A percentile compares a stretch with the other conserved stretches of the same genome.
Evolutionary conservation across 2,888 invertebrate genomes (phyloP).

Genomic region (Calliopum simillimum): DNA sequence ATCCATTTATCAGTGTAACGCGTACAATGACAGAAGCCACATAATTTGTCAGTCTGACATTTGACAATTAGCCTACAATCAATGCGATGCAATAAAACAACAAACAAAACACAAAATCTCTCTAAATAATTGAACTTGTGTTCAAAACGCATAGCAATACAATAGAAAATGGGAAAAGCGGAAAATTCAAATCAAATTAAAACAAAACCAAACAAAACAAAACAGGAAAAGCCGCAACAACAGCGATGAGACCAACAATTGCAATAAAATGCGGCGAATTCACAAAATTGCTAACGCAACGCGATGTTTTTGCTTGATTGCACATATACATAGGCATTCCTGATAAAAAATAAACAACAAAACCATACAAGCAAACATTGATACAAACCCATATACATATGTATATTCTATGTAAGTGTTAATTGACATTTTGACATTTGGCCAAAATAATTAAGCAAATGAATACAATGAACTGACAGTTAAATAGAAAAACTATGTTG

Average conservation of each 20-base stretch:
- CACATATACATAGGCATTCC: not conserved
- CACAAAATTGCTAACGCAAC: not conserved
- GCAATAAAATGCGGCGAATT: slow-evolving; percentile 51
- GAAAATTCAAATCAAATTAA: too few relatives aligned
- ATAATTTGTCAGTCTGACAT: slow-evolving; percentile 11
- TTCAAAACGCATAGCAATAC: slow-evolving; percentile 43
- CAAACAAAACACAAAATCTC: slow-evolving; percentile 49
- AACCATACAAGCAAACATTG: not conserved
- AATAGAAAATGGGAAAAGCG: slow-evolving; percentile 21
- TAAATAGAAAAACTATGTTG: not conserved
- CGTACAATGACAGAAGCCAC: not conserved
- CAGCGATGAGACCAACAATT: slow-evolving; percentile 20
- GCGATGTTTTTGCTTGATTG: slow-evolving; percentile 8
- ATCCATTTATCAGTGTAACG: not conserved
- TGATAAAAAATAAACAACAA: not conserved
- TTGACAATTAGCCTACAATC: slow-evolving; percentile 10
- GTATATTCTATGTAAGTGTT: not conserved
- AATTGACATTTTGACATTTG: slow-evolving; percentile 34
- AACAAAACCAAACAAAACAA: not conserved
- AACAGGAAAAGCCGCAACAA: slow-evolving; percentile 11
- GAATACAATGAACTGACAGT: not conserved
- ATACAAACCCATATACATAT: too few relatives aligned
- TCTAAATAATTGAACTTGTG: not conserved
- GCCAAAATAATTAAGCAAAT: slow-evolving; percentile 24
- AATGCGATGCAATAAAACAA: slow-evolving; percentile 53